Conservation (phyloP, 2,113 vertebrate genomes). For the Megaptera novaeangliae region DNA sequence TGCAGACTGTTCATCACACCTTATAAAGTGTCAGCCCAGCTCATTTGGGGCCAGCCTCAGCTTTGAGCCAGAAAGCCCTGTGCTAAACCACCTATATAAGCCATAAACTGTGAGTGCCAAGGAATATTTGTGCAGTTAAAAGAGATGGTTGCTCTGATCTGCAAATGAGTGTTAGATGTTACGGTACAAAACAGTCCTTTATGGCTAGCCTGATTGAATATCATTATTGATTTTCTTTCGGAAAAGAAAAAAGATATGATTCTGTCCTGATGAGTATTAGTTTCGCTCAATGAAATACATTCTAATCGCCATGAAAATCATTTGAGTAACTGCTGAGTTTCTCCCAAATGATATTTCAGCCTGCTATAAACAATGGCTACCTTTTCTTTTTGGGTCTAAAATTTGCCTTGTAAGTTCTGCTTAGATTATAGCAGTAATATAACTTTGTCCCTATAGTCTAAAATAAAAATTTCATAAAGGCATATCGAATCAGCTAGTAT, state of each 20-base stretch:
- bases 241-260: neutral
- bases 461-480: neutral
- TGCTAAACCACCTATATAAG: neutral
- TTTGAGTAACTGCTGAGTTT: neutral
- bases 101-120: neutral
- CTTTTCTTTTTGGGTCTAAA: neutral
- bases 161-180: neutral
- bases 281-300: neutral
- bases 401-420: neutral
- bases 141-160: neutral
- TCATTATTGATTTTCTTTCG: neutral
- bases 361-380: neutral
- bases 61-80: neutral
- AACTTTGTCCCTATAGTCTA: neutral
- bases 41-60: neutral
- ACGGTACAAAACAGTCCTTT: neutral
- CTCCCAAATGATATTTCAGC: neutral
- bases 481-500: neutral
- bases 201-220: neutral
- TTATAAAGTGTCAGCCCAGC: neutral
- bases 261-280: neutral
- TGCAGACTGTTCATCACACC: neutral
- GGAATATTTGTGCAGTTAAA: neutral
- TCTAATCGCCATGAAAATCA: neutral
- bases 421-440: neutral